Evolutionary conservation across 2,888 invertebrate genomes (phyloP).

Genomic region (Iselma pallidipennis): DNA sequence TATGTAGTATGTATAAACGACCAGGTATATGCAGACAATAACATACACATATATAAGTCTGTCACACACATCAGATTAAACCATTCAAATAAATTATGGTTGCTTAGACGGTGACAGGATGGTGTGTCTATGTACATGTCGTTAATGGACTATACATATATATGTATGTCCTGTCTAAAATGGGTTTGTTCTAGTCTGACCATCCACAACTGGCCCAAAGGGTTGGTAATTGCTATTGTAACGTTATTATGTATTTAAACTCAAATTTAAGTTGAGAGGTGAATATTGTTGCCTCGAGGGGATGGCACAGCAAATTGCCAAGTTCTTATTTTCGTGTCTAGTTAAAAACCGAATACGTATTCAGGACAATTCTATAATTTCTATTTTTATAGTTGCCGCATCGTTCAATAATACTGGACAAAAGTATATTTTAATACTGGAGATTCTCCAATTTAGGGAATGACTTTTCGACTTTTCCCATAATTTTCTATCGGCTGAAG

Average conservation of each 20-base stretch:
- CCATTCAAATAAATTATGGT: constrained; percentile 1
- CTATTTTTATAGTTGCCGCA: too few relatives aligned
- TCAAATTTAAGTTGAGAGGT: background rate
- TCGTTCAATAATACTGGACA: too few relatives aligned
- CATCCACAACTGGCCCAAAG: background rate
- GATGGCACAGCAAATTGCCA: too few relatives aligned
- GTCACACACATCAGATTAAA: constrained; percentile 3
- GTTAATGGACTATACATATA: background rate
- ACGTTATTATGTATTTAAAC: background rate
- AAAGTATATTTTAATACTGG: too few relatives aligned
- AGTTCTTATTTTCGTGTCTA: too few relatives aligned
- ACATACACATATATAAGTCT: background rate
- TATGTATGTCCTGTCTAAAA: background rate
- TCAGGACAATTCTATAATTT: too few relatives aligned
- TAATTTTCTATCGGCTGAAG: too few relatives aligned
- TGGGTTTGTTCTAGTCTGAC: background rate
- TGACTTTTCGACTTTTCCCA: too few relatives aligned
- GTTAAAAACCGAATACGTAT: too few relatives aligned
- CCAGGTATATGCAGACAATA: constrained; percentile 1
- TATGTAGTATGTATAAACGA: background rate
- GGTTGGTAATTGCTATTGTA: background rate
- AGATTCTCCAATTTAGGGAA: too few relatives aligned
- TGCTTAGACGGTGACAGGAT: background rate
- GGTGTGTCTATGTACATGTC: background rate
- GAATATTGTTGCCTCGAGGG: too few relatives aligned